These are phyloP conservation scores for Excalfactoria chinensis DNA, from an alignment of 2,113 vertebrate genomes.

Conservation along the genomic window DNA sequence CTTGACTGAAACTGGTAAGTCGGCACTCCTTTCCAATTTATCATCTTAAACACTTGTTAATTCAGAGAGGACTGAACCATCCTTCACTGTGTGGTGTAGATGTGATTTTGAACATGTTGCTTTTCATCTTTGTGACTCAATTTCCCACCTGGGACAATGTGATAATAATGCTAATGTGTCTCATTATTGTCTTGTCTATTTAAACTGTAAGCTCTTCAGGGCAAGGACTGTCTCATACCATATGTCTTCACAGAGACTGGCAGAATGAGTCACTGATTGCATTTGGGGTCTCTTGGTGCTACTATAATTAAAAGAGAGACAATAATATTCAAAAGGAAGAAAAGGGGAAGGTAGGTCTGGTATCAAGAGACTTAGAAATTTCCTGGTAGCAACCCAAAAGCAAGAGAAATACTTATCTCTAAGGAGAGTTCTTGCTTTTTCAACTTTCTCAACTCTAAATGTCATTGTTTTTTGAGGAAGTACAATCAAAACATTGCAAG, in stretches of 20 bases:
- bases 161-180: slow-evolving; percentile 66
- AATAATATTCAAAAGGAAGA: slow-evolving; percentile 64
- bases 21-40: neutral
- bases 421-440: slow-evolving; percentile 21
- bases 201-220: slow-evolving; percentile 68
- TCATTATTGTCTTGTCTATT: slow-evolving; percentile 70
- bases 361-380: slow-evolving; percentile 33
- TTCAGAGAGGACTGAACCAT: slow-evolving; percentile 1
- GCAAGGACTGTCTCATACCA: slow-evolving; percentile 63
- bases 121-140: slow-evolving; percentile 56
- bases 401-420: slow-evolving; percentile 11
- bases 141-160: slow-evolving; percentile 45
- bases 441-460: slow-evolving; percentile 37
- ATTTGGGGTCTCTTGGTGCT: slow-evolving; percentile 64
- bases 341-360: slow-evolving; percentile 40
- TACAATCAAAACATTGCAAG: neutral
- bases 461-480: neutral
- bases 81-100: neutral
- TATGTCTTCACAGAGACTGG: slow-evolving; percentile 66
- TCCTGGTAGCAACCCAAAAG: slow-evolving; percentile 39
- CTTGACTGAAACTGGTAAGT: neutral
- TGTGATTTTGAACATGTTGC: slow-evolving; percentile 31
- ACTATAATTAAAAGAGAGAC: slow-evolving; percentile 70
- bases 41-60: neutral
- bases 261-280: slow-evolving; percentile 67